Percentiles rank a stretch among this genome's conserved stretches.
These are phyloP conservation scores for Lepus timidus DNA, from an alignment of 2,113 vertebrate species.

Conservation along the genomic window DNA sequence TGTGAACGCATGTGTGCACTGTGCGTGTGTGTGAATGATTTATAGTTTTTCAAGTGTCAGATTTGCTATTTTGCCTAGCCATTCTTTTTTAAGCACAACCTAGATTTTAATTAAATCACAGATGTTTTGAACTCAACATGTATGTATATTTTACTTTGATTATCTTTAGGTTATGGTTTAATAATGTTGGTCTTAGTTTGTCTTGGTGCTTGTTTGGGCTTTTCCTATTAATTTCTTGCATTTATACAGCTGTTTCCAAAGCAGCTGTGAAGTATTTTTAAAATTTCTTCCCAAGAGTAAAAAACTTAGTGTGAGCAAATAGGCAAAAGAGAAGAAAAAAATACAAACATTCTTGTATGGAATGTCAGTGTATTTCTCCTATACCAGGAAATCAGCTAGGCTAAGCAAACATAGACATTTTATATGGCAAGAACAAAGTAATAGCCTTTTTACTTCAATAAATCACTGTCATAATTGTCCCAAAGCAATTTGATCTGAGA, in stretches of 20 bases:
- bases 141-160: constrained; percentile 81
- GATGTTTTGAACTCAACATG: constrained; percentile 78
- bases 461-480: constrained; percentile 76
- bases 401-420: constrained; percentile 74
- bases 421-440: constrained; percentile 68
- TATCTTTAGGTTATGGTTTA: constrained; percentile 81
- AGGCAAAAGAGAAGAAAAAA: neutral
- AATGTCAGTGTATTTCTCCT: constrained; percentile 56
- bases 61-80: constrained; percentile 31
- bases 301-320: constrained; percentile 64
- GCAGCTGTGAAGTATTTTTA: constrained; percentile 79
- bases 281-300: constrained; percentile 79
- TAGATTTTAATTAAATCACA: constrained; percentile 72
- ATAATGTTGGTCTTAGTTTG: constrained; percentile 83
- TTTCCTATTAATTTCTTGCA: constrained; percentile 82
- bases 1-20: accelerated
- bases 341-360: constrained; percentile 61
- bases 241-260: constrained; percentile 85
- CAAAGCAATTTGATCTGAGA: constrained; percentile 65
- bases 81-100: constrained; percentile 38
- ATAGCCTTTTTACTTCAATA: constrained; percentile 62
- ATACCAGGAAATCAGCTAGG: constrained; percentile 73
- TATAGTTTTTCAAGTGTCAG: constrained; percentile 6
- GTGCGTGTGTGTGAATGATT: neutral
- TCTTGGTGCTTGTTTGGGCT: constrained; percentile 67